Percentiles rank a stretch among this genome's conserved stretches.
These are phyloP conservation scores for Cyanoderma ruficeps DNA, from an alignment of 2,113 vertebrate species.

Conservation along the genomic window DNA sequence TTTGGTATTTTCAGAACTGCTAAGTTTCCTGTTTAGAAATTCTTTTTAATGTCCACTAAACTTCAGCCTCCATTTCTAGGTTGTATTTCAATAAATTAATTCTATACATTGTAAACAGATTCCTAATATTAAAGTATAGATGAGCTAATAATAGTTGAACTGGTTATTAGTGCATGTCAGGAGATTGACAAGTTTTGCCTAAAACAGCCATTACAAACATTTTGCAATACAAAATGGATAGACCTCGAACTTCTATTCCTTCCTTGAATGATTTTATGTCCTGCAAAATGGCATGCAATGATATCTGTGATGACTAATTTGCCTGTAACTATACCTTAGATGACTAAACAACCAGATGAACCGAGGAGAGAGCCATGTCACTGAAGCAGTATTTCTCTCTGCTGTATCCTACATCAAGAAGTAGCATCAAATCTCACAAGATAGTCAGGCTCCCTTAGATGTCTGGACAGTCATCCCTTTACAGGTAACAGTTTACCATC, in stretches of 20 bases:
- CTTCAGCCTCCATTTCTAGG: background rate
- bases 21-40: background rate
- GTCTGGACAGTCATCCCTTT: background rate
- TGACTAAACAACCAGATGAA: background rate
- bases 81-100: background rate
- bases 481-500: background rate
- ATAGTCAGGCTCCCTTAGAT: background rate
- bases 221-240: background rate
- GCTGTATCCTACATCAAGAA: background rate
- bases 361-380: background rate
- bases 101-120: background rate
- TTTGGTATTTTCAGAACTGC: background rate
- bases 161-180: background rate
- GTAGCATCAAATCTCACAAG: background rate
- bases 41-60: background rate
- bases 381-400: background rate
- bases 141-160: background rate
- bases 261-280: background rate
- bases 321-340: background rate
- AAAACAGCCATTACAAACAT: background rate
- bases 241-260: background rate
- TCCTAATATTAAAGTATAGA: background rate
- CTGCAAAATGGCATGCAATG: background rate
- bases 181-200: background rate
- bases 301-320: background rate